Base-by-base conservation (phyloP, 2,797 vertebrate species). In the Phrynocephalus vlangalii region DNA sequence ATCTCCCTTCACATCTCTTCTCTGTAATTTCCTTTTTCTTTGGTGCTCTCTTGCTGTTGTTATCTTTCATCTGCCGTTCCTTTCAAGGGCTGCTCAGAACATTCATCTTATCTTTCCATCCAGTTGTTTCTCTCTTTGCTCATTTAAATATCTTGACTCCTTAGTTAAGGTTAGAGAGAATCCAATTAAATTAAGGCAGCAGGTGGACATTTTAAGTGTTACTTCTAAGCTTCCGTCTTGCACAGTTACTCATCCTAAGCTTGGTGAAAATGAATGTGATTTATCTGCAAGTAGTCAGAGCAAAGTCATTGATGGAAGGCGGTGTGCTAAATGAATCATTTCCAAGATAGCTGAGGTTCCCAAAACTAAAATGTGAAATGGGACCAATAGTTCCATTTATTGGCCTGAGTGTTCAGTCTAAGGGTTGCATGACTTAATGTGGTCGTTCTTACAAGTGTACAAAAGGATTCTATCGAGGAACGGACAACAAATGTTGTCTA, bases 61-160 rank as follows among this genome's bases (percentile, higher is more conserved):
- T 52, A 88, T 71, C 79, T 84, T 90, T 86, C 79, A 77, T 82
- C 75, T 89, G 24, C 78, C 1, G 0, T 5, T 77, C 78, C 56
- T 75, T 88, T 91, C 52, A 67, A 63, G 87, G 89, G 60, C 76
- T n/a, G 70, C 5, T 48, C 75, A 15, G 6, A 76, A 84, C 91
- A 52, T 79, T 84, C 83, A 9, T 80, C 77, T 91, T 90, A 76
- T 92, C 24, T 63, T 87, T 86, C 66, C 2, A 3, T 88, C 20
- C 33, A 24, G 71, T 75, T 73, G 5, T 33, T 93, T 77, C 48
- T 78, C 93, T 83, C 72, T 90, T 71, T 93, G 16, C 6, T 85
- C 3, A 68, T 89, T 93, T 92, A 90, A 91, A 92, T 90, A 91
- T 85, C 56, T 72, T 85, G 85, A 93, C 48, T 81, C 22, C 7